A percentile compares a stretch with the other conserved stretches of the same genome.
These are phyloP conservation scores for Machaerirhynchus nigripectus DNA, from an alignment of 2,113 vertebrate species.

Conservation along the genomic window DNA sequence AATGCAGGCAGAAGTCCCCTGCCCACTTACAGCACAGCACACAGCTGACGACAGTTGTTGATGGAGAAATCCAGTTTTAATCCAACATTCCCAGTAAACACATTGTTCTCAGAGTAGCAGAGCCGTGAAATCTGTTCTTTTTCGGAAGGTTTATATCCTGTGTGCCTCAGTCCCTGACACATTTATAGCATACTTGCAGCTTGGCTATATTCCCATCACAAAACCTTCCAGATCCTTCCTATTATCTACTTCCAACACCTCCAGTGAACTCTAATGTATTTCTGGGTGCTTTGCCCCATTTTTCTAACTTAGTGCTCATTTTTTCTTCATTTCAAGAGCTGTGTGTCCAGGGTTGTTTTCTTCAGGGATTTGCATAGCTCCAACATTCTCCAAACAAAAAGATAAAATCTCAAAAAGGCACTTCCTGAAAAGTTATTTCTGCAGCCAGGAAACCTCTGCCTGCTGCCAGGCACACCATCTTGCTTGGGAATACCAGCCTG, in stretches of 20 bases:
- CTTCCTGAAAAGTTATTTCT: neutral
- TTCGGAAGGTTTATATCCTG: neutral
- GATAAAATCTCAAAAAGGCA: neutral
- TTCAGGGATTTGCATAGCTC: neutral
- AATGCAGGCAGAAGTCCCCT: neutral
- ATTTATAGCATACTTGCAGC: neutral
- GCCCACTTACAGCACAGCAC: neutral
- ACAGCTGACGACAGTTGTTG: rapidly evolving
- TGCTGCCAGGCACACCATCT: neutral
- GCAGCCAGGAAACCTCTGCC: neutral
- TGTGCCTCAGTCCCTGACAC: neutral
- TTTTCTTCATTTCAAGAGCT: neutral
- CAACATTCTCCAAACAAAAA: neutral
- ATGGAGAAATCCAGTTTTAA: neutral
- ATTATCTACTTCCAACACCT: neutral
- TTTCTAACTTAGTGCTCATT: neutral
- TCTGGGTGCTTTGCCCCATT: neutral
- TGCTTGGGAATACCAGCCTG: neutral
- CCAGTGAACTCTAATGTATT: neutral
- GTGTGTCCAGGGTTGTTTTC: neutral
- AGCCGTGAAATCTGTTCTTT: neutral
- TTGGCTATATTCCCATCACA: neutral
- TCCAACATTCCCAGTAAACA: neutral
- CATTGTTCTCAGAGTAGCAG: neutral
- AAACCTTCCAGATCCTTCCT: neutral